phyloP scores from a whole-genome alignment of 2,797 vertebrate species.

The Poeciliopsis infans region DNA sequence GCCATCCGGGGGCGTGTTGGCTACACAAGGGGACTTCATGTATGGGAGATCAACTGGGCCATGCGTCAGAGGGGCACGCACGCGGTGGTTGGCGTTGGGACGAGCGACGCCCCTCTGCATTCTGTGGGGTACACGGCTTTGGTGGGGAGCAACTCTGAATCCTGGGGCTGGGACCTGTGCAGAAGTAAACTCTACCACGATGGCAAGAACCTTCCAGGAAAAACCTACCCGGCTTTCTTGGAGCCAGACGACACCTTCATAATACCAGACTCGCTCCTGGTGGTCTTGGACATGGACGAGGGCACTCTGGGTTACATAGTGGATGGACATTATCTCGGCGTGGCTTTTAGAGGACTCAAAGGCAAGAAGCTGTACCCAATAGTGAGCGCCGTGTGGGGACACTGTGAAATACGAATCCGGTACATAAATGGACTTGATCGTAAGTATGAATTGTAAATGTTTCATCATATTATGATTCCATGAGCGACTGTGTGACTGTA shows the following conservation, averaged over 20 bases:
- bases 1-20: conserved; percentile 93
- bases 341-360: conserved; percentile 95
- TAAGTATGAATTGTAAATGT: conserved; percentile 82
- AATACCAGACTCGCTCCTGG: conserved; percentile 95
- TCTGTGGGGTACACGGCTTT: conserved; percentile 96
- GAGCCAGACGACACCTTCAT: conserved; percentile 96
- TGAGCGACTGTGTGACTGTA: background rate
- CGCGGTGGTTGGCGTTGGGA: conserved; percentile 94
- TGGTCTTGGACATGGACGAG: conserved; percentile 98
- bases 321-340: conserved; percentile 96
- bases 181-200: conserved; percentile 97
- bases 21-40: conserved; percentile 95
- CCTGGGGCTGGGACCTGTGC: conserved; percentile 99
- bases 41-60: conserved; percentile 99
- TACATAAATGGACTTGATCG: conserved; percentile 99
- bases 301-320: conserved; percentile 97
- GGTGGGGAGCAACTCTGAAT: conserved; percentile 93
- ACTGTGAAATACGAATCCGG: conserved; percentile 98
- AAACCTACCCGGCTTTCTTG: conserved; percentile 92
- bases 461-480: background rate
- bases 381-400: conserved; percentile 98
- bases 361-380: conserved; percentile 97
- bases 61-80: conserved; percentile 97
- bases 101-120: conserved; percentile 90
- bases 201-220: conserved; percentile 94